Evolutionary conservation across 2,797 vertebrate genomes (phyloP).

Genomic region (Chelonia mydas): DNA sequence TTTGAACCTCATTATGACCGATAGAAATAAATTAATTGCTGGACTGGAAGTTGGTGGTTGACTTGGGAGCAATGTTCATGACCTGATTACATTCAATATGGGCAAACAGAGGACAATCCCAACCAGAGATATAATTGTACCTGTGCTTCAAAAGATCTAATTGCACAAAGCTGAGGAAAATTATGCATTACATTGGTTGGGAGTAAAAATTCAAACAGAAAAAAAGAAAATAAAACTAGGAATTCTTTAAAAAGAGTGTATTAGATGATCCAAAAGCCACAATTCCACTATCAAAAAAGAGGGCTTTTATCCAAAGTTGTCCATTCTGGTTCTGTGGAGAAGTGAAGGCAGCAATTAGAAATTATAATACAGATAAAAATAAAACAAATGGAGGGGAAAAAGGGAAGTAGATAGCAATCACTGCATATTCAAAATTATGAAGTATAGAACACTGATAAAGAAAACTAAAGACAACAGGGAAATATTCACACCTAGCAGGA

Average conservation of each 20-base stretch:
- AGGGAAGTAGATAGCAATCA: neutral
- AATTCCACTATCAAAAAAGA: neutral
- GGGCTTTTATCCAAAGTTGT: neutral
- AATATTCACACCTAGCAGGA: neutral
- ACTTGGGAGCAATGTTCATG: neutral
- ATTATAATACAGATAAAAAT: neutral
- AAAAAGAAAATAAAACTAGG: neutral
- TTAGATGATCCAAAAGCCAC: neutral
- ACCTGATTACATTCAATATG: neutral
- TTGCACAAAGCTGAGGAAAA: neutral
- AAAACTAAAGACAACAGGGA: neutral
- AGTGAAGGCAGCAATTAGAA: neutral
- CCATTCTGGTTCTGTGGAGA: neutral
- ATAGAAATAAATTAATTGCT: neutral
- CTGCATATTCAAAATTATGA: neutral
- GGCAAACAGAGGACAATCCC: neutral
- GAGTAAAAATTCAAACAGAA: neutral
- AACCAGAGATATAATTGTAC: neutral
- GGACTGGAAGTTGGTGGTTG: neutral
- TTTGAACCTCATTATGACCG: neutral
- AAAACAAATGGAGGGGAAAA: neutral
- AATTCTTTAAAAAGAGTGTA: neutral
- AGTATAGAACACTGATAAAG: neutral
- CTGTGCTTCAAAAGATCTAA: neutral
- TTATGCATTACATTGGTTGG: neutral